These are phyloP conservation scores for Gallinago undulata DNA, from an alignment of 2,113 vertebrate genomes.

Conservation along the genomic window DNA sequence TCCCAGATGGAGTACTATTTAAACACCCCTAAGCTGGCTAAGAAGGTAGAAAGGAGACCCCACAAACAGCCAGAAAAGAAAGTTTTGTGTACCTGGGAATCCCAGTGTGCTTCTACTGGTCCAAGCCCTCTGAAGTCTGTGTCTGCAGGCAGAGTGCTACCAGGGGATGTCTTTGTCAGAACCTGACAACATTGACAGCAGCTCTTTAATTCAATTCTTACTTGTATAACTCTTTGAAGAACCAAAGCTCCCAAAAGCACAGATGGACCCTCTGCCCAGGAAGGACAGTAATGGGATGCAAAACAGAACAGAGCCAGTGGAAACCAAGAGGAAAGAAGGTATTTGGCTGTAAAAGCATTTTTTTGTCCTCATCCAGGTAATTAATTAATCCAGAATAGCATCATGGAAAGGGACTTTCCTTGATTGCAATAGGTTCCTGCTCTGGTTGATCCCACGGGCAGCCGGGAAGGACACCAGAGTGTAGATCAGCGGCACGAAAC, in stretches of 20 bases:
- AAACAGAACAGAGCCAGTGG: not conserved
- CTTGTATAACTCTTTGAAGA: not conserved
- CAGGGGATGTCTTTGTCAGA: not conserved
- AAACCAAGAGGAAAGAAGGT: not conserved
- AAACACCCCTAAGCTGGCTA: not conserved
- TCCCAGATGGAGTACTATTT: not conserved
- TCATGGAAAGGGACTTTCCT: not conserved
- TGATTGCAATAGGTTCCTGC: not conserved
- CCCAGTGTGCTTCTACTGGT: not conserved
- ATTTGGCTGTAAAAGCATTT: not conserved
- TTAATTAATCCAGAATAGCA: not conserved
- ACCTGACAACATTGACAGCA: not conserved
- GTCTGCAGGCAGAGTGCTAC: not conserved
- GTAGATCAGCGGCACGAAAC: not conserved
- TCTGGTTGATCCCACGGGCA: not conserved
- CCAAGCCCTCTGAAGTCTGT: not conserved
- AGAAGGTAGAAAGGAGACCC: not conserved
- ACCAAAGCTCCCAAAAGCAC: not conserved
- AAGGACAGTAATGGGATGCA: not conserved
- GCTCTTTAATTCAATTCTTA: not conserved
- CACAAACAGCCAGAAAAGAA: not conserved
- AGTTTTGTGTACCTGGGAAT: accelerated
- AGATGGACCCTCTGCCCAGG: accelerated
- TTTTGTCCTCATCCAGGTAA: not conserved
- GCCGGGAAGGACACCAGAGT: not conserved